These are phyloP conservation scores for Lottia gigantea DNA, from an alignment of 2,888 invertebrate genomes.

Conservation along the genomic window DNA sequence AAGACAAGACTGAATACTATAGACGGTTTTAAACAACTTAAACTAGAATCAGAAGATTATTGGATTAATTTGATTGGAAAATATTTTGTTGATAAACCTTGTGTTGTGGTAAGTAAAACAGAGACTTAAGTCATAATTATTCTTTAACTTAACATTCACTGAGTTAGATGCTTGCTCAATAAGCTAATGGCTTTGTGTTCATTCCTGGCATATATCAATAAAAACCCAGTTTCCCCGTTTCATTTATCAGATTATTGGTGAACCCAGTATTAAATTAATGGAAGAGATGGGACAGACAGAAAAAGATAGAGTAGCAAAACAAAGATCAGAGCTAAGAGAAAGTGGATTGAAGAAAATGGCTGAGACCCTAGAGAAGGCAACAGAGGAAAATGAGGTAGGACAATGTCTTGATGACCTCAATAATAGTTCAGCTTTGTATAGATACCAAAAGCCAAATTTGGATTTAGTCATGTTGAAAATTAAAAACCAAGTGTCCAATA, in stretches of 20 bases:
- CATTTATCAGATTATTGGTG: slow-evolving; percentile 69
- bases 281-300: slow-evolving; percentile 79
- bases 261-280: slow-evolving; percentile 77
- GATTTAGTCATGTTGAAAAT: no score
- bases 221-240: no score
- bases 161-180: no score
- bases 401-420: slow-evolving; percentile 10
- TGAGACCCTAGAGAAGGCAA: slow-evolving; percentile 76
- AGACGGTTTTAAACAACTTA: slow-evolving; percentile 73
- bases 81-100: slow-evolving; percentile 76
- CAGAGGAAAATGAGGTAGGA: slow-evolving; percentile 80
- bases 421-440: slow-evolving; percentile 3
- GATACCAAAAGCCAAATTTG: no score
- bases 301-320: slow-evolving; percentile 77
- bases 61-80: slow-evolving; percentile 79
- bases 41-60: slow-evolving; percentile 75
- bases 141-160: no score
- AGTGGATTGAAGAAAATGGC: slow-evolving; percentile 78
- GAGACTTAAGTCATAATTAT: no score
- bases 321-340: slow-evolving; percentile 76
- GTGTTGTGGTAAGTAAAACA: slow-evolving; percentile 72
- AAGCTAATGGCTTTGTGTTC: no score
- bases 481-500: no score
- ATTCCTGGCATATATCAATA: no score
- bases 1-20: slow-evolving; percentile 78